These are phyloP conservation scores for Ridgeia piscesae DNA, from an alignment of 1,140 invertebrate genomes.

Conservation along the genomic window DNA sequence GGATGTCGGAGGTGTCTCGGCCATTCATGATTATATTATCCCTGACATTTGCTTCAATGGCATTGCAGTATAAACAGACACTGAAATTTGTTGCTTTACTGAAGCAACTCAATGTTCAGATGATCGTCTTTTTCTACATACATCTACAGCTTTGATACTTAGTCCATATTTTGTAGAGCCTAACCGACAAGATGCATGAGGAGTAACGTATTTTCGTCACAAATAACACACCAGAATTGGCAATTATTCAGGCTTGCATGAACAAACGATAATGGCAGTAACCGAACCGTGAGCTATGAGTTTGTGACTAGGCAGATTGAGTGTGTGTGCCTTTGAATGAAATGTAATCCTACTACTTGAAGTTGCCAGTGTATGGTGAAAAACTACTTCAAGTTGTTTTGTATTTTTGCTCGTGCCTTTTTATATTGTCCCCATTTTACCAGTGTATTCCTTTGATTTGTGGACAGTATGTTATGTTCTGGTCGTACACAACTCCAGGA, in stretches of 20 bases:
- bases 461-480: neutral
- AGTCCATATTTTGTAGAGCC: neutral
- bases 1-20: neutral
- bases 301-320: neutral
- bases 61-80: neutral
- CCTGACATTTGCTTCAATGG: neutral
- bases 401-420: constrained; percentile 13
- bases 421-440: constrained; percentile 10
- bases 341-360: neutral
- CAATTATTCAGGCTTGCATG: neutral
- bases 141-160: neutral
- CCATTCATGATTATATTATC: neutral
- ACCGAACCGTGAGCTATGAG: neutral
- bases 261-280: neutral
- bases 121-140: neutral
- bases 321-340: neutral
- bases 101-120: neutral
- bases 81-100: neutral
- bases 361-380: constrained; percentile 9
- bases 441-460: too few species aligned
- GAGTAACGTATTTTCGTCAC: neutral
- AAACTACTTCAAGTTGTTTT: constrained; percentile 13
- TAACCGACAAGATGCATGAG: neutral
- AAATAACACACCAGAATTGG: neutral
- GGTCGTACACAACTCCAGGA: neutral